phyloP scores from a whole-genome alignment of 53 echinoderm and acorn worm genomes.

The Holothuria leucospilota region DNA sequence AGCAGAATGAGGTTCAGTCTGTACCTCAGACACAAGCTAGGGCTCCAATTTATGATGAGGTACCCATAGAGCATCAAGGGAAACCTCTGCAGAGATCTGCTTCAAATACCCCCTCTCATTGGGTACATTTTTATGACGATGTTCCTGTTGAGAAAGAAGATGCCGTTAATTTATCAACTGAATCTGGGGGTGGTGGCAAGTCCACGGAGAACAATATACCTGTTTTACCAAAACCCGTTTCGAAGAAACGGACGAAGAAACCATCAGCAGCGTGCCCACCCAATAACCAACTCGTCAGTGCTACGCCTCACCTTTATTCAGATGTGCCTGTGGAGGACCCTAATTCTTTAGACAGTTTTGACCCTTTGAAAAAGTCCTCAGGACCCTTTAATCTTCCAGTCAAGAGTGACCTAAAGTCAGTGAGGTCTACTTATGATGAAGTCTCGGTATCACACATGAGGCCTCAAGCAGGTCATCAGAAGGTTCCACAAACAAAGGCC shows the following conservation, averaged over 20 bases:
- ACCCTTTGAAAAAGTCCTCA: slow-evolving; percentile 63
- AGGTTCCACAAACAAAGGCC: neutral
- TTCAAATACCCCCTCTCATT: slow-evolving; percentile 46
- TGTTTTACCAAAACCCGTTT: slow-evolving; percentile 37
- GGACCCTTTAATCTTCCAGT: neutral
- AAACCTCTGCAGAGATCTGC: neutral
- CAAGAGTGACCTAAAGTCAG: neutral
- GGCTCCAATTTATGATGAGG: slow-evolving; percentile 15
- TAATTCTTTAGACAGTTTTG: slow-evolving; percentile 67
- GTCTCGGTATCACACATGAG: neutral
- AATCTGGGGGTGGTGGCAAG: no score
- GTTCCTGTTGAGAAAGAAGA: slow-evolving; percentile 69
- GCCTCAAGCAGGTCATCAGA: neutral
- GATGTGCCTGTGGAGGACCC: slow-evolving; percentile 43
- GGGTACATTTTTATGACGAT: slow-evolving; percentile 95
- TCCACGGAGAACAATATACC: neutral
- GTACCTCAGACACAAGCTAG: neutral
- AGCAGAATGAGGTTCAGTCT: no score
- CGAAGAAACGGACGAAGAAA: slow-evolving; percentile 31
- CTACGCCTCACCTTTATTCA: slow-evolving; percentile 30
- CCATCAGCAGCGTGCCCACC: slow-evolving; percentile 40
- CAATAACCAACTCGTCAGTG: slow-evolving; percentile 31
- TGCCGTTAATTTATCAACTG: neutral
- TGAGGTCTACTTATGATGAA: neutral
- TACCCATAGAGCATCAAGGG: neutral